These are phyloP conservation scores for Muscicapa comitata DNA, from an alignment of 2,797 vertebrate species.

Conservation along the genomic window DNA sequence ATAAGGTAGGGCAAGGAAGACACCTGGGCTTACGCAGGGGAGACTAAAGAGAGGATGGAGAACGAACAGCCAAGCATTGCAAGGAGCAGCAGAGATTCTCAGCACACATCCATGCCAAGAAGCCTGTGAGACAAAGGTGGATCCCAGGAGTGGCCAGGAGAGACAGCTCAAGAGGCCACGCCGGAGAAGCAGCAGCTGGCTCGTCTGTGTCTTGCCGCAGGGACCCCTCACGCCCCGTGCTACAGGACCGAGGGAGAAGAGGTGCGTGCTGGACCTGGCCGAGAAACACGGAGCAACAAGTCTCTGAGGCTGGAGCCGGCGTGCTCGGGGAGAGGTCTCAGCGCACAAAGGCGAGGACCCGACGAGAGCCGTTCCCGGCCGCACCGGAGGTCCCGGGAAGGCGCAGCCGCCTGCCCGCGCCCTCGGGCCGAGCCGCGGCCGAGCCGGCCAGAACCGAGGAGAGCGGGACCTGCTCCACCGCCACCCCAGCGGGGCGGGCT, in stretches of 20 bases:
- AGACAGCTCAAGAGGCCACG: not conserved
- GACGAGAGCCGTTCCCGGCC: not conserved
- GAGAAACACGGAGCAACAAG: constrained; percentile 20
- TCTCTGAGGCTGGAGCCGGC: not conserved
- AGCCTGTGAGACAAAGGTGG: constrained; percentile 1
- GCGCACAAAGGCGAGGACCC: not conserved
- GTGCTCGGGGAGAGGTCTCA: not conserved
- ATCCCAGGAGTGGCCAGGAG: not conserved
- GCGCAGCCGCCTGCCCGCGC: not conserved
- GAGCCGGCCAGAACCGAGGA: not conserved
- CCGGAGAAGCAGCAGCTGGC: not conserved
- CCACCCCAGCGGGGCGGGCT: not conserved
- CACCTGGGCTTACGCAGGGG: not conserved
- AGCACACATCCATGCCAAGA: not conserved
- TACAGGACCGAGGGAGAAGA: not conserved
- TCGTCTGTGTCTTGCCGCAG: not conserved
- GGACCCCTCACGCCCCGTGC: not conserved
- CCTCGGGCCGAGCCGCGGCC: not conserved
- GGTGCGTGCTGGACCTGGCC: not conserved
- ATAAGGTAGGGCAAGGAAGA: not conserved
- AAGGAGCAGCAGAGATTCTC: not conserved
- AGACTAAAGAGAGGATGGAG: not conserved
- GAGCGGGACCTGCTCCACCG: not conserved
- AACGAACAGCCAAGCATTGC: not conserved
- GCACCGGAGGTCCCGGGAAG: not conserved